phyloP scores from a whole-genome alignment of 2,888 invertebrate genomes.

The Ctena decussata region DNA sequence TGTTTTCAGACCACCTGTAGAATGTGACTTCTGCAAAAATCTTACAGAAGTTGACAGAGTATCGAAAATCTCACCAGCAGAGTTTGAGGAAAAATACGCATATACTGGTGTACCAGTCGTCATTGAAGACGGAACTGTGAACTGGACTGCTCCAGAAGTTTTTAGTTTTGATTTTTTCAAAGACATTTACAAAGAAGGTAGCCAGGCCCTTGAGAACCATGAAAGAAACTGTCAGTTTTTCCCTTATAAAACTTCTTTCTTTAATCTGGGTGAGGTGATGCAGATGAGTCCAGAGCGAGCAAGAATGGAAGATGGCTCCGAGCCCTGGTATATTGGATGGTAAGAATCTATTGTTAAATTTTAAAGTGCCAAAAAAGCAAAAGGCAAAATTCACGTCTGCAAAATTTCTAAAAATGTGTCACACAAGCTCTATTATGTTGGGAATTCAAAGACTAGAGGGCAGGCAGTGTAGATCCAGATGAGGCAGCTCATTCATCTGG shows the following conservation, averaged over 20 bases:
- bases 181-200: conserved; percentile 89
- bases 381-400: too few species aligned
- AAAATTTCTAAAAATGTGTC: too few species aligned
- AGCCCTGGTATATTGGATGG: conserved; percentile 93
- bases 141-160: conserved; percentile 93
- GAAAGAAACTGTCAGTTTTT: conserved; percentile 94
- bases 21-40: conserved; percentile 92
- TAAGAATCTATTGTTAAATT: too few species aligned
- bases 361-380: too few species aligned
- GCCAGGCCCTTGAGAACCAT: conserved; percentile 81
- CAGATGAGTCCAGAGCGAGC: conserved; percentile 92
- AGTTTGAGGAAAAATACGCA: conserved; percentile 92
- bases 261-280: conserved; percentile 93
- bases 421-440: too few species aligned
- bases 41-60: conserved; percentile 91
- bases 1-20: conserved; percentile 92
- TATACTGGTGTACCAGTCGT: conserved; percentile 94
- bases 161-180: conserved; percentile 95
- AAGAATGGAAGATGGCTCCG: conserved; percentile 89
- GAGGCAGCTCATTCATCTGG: too few species aligned
- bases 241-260: conserved; percentile 95
- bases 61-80: conserved; percentile 90
- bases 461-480: too few species aligned
- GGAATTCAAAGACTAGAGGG: too few species aligned
- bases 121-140: conserved; percentile 92